A percentile compares a stretch with the other conserved stretches of the same genome.
phyloP scores from a whole-genome alignment of 2,113 vertebrate species.

The Eudyptes chrysolophus region DNA sequence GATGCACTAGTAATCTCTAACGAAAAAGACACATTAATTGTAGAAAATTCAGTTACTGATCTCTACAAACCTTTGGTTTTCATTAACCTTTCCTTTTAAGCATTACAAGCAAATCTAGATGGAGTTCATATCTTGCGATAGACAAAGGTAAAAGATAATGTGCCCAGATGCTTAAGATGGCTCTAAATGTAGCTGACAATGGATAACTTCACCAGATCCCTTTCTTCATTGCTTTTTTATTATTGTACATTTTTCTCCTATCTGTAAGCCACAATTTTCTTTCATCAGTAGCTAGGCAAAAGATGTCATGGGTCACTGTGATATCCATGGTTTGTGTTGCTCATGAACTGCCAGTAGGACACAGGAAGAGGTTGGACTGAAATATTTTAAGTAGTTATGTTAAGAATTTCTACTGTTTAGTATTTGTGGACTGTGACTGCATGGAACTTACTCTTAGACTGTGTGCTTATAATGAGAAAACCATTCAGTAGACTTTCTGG shows the following conservation, averaged over 20 bases:
- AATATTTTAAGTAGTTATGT: neutral
- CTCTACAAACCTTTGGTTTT: neutral
- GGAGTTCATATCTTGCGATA: neutral
- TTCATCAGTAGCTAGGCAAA: neutral
- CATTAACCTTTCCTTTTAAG: neutral
- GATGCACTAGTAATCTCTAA: neutral
- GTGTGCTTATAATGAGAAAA: neutral
- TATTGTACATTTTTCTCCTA: neutral
- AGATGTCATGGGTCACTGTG: neutral
- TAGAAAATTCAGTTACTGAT: neutral
- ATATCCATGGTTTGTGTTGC: neutral
- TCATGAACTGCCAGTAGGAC: neutral
- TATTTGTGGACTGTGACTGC: neutral
- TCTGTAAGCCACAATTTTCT: neutral
- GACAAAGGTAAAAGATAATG: neutral
- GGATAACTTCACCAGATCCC: neutral
- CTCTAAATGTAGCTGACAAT: neutral
- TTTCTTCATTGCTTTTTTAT: neutral
- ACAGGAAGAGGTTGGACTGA: neutral
- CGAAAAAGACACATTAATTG: neutral
- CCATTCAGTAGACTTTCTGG: neutral
- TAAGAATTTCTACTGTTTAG: neutral
- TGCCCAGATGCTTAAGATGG: neutral
- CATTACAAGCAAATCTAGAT: neutral
- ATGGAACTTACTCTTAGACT: neutral